Base-by-base conservation (phyloP, 2,888 invertebrate species). In the Chironomus riparius region DNA sequence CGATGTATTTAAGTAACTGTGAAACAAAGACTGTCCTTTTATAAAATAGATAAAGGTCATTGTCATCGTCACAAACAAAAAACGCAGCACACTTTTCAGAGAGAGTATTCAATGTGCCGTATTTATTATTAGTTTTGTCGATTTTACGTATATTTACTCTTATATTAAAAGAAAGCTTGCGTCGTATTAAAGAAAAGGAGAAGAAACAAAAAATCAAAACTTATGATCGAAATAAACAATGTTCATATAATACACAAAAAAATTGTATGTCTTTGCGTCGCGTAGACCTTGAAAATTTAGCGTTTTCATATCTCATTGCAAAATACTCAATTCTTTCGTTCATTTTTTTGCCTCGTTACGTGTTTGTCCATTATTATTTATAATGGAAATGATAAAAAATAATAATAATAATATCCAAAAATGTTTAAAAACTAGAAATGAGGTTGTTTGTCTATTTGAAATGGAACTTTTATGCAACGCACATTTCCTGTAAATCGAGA, bases 1-100 rank as follows among this genome's bases (percentile, higher is more conserved):
- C 15, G 5, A n/a, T n/a, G 50, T n/a, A 15, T 50, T n/a, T 65
- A 24, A 65, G 65, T 22, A 65, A 65, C 21, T 65, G 24, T 24
- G 21, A 65, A 65, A 65, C 65, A 65, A 65, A 65, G 65, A 65
- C 65, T 24, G 65, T 65, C 65, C 65, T 65, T 65, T 65, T 65
- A 24, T 65, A 24, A 62, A 73, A 73, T 73, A 74, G 74, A 74
- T 68, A 74, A 74, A 68, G 74, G 74, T 74, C 74, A 74, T 74
- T 74, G 74, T 68, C 72, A 62, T 73, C 65, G 65, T 65, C 65
- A 65, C 22, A 22, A 65, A 21, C 22, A 24, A 65, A 21, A 65
- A 65, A 18, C 24, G 65, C 24, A 56, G 56, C 56, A 15, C 56
- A 56, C 56, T 56, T 15, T 56, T 56, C 6, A 18, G 56, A 18